Evolutionary conservation across 2,888 invertebrate species (phyloP), one percentile per base, ranked within the genome.

Genomic region (Eupithecia pulchellata): DNA sequence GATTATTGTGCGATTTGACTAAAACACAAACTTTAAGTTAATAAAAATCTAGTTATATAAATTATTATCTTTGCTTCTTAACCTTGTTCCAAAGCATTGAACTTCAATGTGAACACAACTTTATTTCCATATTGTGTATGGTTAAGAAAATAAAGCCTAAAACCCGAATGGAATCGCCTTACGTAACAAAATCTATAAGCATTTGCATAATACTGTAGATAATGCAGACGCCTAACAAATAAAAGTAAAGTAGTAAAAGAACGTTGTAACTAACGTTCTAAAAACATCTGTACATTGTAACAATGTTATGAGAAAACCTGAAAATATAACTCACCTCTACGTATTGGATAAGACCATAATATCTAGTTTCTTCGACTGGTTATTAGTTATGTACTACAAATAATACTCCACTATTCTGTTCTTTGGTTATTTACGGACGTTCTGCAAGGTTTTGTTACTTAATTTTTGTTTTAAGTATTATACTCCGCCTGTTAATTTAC

Each of bases 201-300:
- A 27, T 71, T 74, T 76, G 71, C 75, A 76, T 72, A 76, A 76
- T 66, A 61, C 39, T 72, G 69, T 72, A 20, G 69, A 47, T 32
- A 67, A 72, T 68, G 39, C 30, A 64, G 52, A 66, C 52, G 52
- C 55, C 52, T 25, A 52, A 25, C 52, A 25, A 47, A 20, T n/a
- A 47, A 66, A 62, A 63, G 20, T n/a, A n/a, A 17, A 47, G n/a
- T 42, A 42, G 17, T 32, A 14, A 32, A n/a, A n/a, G n/a, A n/a
- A n/a, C n/a, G 17, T 60, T 60, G 8, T 30, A 8, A 32, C 61
- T 13, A 64, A 65, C 61, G 32, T 55, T 52, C 30, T 47, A 36
- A 42, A 47, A 36, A 60, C 65, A 13, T 62, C 42, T 64, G 58
- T 71, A 39, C 60, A n/a, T 67, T 20, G 25, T 63, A 63, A 68